Evolutionary conservation across 2,797 vertebrate species (phyloP).

Genomic region (Anniella stebbinsi): DNA sequence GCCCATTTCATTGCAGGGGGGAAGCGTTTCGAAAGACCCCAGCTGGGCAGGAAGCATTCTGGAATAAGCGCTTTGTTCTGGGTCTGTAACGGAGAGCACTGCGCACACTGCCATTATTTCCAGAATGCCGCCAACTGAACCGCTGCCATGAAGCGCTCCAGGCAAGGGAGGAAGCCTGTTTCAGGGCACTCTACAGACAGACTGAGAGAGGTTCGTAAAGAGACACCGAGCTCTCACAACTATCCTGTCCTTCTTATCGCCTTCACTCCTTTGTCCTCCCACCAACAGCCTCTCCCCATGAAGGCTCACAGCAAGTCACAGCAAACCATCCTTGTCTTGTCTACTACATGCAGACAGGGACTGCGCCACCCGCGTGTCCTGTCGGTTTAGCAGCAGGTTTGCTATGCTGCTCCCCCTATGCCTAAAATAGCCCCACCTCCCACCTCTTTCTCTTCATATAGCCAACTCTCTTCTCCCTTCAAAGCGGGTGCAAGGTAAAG

Average conservation of each 20-base stretch:
- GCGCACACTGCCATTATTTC: not conserved
- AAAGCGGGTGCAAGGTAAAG: not conserved
- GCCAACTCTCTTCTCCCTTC: not conserved
- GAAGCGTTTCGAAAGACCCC: not conserved
- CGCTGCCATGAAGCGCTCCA: not conserved
- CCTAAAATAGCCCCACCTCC: not conserved
- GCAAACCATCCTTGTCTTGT: not conserved
- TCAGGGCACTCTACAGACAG: no score
- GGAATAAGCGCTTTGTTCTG: conserved; percentile 9
- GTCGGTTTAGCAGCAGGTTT: no score
- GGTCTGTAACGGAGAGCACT: not conserved
- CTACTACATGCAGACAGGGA: not conserved
- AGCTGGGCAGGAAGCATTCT: not conserved
- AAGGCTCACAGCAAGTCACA: no score
- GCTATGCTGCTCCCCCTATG: not conserved
- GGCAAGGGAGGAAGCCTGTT: conserved; percentile 23
- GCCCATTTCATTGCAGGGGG: not conserved
- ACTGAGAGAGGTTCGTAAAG: not conserved
- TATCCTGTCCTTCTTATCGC: not conserved
- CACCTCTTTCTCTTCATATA: no score
- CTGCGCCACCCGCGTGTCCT: no score
- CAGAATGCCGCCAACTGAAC: conserved; percentile 10
- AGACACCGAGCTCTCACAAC: not conserved
- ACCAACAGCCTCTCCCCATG: no score
- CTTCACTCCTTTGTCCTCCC: not conserved